Percentiles rank a stretch among this genome's conserved stretches.
Evolutionary conservation across 2,888 invertebrate species (phyloP).

Genomic region (Ectemnius continuus): DNA sequence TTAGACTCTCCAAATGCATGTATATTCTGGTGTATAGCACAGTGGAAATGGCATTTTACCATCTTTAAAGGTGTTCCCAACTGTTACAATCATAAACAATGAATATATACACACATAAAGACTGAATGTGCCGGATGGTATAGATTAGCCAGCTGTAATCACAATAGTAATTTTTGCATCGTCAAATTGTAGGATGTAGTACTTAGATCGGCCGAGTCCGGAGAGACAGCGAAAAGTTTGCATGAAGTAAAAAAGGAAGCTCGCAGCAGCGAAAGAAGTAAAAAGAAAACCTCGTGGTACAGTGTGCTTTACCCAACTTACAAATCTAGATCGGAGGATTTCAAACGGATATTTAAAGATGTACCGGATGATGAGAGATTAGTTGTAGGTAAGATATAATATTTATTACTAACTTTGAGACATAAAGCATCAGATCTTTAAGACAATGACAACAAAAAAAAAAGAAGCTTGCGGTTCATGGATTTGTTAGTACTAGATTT

Average conservation of each 20-base stretch:
- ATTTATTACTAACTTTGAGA: too few species aligned
- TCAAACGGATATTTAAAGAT: constrained; percentile 94
- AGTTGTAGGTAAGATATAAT: constrained; percentile 87
- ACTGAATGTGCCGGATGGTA: not conserved
- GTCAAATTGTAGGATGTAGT: constrained; percentile 28
- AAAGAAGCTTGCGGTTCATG: too few species aligned
- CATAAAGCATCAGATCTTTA: too few species aligned
- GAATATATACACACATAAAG: too few species aligned
- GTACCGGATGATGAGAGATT: constrained; percentile 94
- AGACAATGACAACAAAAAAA: too few species aligned
- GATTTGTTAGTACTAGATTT: too few species aligned
- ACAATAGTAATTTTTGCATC: not conserved
- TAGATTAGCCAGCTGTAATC: not conserved
- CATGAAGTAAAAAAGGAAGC: constrained; percentile 75
- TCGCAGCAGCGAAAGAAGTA: constrained; percentile 80
- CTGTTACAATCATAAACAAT: too few species aligned
- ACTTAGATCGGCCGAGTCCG: constrained; percentile 74
- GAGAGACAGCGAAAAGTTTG: constrained; percentile 67
- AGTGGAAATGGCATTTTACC: too few species aligned
- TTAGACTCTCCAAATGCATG: too few species aligned
- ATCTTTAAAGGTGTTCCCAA: too few species aligned
- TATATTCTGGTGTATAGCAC: too few species aligned
- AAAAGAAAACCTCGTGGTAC: constrained; percentile 91
- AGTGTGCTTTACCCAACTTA: constrained; percentile 94
- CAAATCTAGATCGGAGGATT: constrained; percentile 95